Evolutionary conservation across 2,113 vertebrate genomes (phyloP).

Genomic region (Solenodon paradoxus): DNA sequence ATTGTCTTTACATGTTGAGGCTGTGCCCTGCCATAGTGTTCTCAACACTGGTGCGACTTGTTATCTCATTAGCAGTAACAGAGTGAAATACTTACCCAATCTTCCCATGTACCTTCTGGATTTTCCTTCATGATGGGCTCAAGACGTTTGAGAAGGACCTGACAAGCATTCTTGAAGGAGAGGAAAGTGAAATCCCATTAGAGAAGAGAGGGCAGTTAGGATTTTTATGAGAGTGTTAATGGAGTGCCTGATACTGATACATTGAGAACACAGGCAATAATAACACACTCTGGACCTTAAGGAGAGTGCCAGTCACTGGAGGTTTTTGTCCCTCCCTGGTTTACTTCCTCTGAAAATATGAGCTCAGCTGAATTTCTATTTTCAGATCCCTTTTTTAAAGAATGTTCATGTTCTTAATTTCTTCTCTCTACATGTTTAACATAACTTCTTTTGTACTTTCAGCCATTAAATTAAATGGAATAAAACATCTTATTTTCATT

Average conservation of each 20-base stretch:
- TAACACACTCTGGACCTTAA: not conserved
- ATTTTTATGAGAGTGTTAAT: not conserved
- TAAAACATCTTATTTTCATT: slow-evolving; percentile 17
- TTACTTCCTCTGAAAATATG: not conserved
- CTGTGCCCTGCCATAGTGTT: fast-evolving
- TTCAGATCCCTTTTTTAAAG: not conserved
- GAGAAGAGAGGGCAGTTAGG: not conserved
- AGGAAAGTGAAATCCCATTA: slow-evolving; percentile 32
- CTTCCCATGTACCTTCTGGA: slow-evolving; percentile 89
- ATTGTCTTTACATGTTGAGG: fast-evolving
- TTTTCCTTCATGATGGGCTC: slow-evolving; percentile 87
- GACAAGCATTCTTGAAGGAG: slow-evolving; percentile 89
- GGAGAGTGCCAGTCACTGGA: not conserved
- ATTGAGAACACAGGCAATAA: not conserved
- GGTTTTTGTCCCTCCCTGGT: not conserved
- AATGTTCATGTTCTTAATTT: not conserved
- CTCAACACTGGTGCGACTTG: not conserved
- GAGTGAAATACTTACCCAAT: slow-evolving; percentile 86
- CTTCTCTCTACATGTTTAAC: not conserved
- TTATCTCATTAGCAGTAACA: not conserved
- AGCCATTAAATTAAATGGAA: not conserved
- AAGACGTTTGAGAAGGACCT: slow-evolving; percentile 88
- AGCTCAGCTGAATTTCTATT: not conserved
- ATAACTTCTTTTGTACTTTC: not conserved
- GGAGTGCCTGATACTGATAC: not conserved